Evolutionary conservation across 2,888 invertebrate genomes (phyloP).

Genomic region (Clusia tigrina): DNA sequence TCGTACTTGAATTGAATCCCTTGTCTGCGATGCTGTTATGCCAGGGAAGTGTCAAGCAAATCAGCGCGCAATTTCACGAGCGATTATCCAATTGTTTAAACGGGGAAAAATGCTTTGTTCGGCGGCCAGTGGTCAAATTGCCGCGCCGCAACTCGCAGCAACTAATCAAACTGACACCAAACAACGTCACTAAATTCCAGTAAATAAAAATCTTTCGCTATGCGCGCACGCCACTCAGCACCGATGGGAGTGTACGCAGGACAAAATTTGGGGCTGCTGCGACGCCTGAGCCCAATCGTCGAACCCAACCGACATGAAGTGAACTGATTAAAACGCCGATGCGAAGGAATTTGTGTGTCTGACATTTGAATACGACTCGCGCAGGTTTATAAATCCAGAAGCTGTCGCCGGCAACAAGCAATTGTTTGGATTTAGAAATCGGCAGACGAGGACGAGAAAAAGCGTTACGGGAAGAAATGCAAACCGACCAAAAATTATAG

Average conservation of each 20-base stretch:
- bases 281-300: background rate
- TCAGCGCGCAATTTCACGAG: constrained; percentile 44
- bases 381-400: constrained; percentile 26
- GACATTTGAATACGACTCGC: constrained; percentile 34
- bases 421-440: constrained; percentile 34
- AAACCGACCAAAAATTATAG: background rate
- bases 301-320: constrained; percentile 14
- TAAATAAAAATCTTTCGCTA: constrained; percentile 51
- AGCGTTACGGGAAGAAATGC: constrained; percentile 4
- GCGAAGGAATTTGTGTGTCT: constrained; percentile 16
- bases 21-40: constrained; percentile 32
- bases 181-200: constrained; percentile 61
- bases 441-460: background rate
- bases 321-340: constrained; percentile 44
- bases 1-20: constrained; percentile 43
- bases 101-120: constrained; percentile 29
- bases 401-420: constrained; percentile 42
- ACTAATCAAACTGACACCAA: constrained; percentile 63
- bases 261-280: background rate
- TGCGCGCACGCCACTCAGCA: constrained; percentile 31
- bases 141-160: constrained; percentile 24
- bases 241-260: constrained; percentile 19
- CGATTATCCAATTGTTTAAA: constrained; percentile 42
- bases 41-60: constrained; percentile 46
- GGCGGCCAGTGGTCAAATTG: constrained; percentile 14